Evolutionary conservation across 2,888 invertebrate genomes (phyloP), one percentile per base, ranked within the genome.

Genomic region (Ornithoptera priamus): DNA sequence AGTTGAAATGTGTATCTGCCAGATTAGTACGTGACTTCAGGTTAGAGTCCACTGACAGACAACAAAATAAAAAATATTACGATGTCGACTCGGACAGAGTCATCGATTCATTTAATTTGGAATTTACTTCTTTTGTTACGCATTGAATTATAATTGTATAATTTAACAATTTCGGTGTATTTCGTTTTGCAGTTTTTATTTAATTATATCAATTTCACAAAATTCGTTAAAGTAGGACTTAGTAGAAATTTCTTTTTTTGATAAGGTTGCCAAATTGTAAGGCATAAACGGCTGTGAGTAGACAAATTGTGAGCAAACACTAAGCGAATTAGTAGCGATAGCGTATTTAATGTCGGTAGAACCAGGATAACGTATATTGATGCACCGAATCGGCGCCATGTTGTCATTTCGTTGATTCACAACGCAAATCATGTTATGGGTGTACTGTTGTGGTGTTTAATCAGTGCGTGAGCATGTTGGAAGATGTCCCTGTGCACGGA

Each of bases 401-500:
- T 91, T 92, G 90, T 87, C 90, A 89, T 91, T 89, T 90, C 89
- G 86, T 83, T 90, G 85, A 89, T 82, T 85, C 30, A 3, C 83
- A 78, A 79, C 79, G 77, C 78, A 79, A 80, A 77, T 84, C 79
- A 81, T 86, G 86, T 77, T 86, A 87, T 88, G 86, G 85, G 85
- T 85, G 80, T 85, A 85, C 82, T 86, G 85, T 87, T 80, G 84
- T 83, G 87, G 86, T 85, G 80, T 80, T 77, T 80, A 78, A 76
- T 76, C 78, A 83, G 85, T 82, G 85, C 81, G 85, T 88, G 90
- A 93, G 87, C 81, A 93, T 93, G 93, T 89, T 93, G 87, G 93
- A 93, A 85, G 90, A 93, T 92, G 93, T 93, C 74, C 93, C 93
- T 75, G 87, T 93, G 75, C 93, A 93, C 81, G 92, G 90, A 79